These are phyloP conservation scores for Fundulus diaphanus DNA, from an alignment of 2,797 vertebrate genomes.

Conservation along the genomic window DNA sequence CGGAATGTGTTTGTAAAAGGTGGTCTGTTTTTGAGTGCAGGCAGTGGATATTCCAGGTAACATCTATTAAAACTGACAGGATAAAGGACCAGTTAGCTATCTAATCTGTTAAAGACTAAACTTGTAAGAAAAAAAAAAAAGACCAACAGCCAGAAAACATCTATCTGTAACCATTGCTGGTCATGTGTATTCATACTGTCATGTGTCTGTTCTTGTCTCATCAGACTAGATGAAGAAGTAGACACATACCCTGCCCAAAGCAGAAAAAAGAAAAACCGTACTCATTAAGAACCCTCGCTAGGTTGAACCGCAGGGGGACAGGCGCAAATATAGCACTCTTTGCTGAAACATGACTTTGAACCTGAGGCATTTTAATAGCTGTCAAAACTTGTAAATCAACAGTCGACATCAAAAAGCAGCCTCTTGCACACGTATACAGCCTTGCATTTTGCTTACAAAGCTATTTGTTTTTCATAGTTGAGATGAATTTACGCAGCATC, in stretches of 20 bases:
- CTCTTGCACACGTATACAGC: constrained; percentile 1
- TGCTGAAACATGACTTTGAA: constrained; percentile 52
- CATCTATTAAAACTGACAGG: constrained; percentile 40
- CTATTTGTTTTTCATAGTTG: background rate
- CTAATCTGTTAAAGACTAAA: constrained; percentile 10
- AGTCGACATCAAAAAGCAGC: constrained; percentile 37
- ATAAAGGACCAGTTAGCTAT: constrained; percentile 33
- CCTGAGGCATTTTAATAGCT: constrained; percentile 56
- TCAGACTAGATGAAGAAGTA: constrained; percentile 2
- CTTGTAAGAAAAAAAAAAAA: constrained; percentile 16
- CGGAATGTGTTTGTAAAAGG: too few relatives aligned
- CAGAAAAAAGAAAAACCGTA: constrained; percentile 4
- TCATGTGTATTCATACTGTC: background rate
- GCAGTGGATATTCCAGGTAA: constrained; percentile 36
- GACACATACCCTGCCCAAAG: constrained; percentile 11
- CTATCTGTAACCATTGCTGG: constrained; percentile 20
- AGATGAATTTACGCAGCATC: background rate
- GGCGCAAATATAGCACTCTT: constrained; percentile 31
- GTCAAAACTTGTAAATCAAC: constrained; percentile 58
- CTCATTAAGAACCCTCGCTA: constrained; percentile 50
- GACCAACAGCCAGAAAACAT: constrained; percentile 15
- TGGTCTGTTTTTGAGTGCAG: constrained; percentile 17
- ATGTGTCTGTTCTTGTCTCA: constrained; percentile 19
- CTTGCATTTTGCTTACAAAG: background rate
- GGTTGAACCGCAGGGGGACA: constrained; percentile 18